Conservation (phyloP, 2,888 invertebrate species). For the Yponomeuta plumbellus region DNA sequence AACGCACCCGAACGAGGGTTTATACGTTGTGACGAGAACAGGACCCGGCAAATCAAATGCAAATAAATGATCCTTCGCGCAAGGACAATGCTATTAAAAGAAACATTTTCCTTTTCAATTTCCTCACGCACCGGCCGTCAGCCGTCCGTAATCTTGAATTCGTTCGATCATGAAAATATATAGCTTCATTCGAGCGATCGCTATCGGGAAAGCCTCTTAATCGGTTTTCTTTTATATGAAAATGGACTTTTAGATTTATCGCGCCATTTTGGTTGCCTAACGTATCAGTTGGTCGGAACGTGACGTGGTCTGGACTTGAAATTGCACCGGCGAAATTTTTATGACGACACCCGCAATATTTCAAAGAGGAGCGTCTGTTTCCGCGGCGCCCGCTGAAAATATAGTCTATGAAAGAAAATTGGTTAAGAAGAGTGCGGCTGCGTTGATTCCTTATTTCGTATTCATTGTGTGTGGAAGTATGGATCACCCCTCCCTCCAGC, state of each 20-base stretch:
- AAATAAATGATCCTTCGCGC: constrained; percentile 41
- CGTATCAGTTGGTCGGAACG: constrained; percentile 57
- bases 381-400: constrained; percentile 39
- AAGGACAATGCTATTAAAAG: constrained; percentile 56
- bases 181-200: constrained; percentile 72
- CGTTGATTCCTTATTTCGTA: constrained; percentile 71
- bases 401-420: constrained; percentile 65
- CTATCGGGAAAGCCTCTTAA: constrained; percentile 73
- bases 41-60: constrained; percentile 30
- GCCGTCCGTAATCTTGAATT: constrained; percentile 66
- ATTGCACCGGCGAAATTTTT: constrained; percentile 39
- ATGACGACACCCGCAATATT: constrained; percentile 44
- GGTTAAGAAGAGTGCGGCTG: constrained; percentile 60
- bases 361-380: constrained; percentile 45
- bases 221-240: constrained; percentile 76
- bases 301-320: constrained; percentile 56
- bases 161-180: constrained; percentile 75
- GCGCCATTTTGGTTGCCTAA: constrained; percentile 56
- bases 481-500: constrained; percentile 43
- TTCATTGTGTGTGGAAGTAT: constrained; percentile 63
- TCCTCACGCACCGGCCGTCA: constrained; percentile 68
- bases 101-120: constrained; percentile 68
- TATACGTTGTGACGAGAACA: constrained; percentile 22
- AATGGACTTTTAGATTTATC: constrained; percentile 74
- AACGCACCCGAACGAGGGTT: constrained; percentile 21